Percentiles rank a stretch among this genome's conserved stretches.
Conservation (phyloP, 2,888 invertebrate species). For the Altica lythri region DNA sequence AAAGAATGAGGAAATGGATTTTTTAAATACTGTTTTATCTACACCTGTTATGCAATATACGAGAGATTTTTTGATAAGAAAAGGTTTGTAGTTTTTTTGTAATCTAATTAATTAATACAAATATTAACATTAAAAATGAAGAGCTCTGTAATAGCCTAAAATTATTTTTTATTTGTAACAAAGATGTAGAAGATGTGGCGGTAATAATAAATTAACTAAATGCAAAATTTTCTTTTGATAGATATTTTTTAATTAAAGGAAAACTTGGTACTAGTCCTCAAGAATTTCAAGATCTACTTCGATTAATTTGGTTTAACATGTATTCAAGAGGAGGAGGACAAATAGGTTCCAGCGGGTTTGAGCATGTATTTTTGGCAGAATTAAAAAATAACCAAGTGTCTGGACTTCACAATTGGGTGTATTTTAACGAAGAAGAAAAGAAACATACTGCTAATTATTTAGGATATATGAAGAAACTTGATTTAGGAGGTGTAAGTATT, state of each 20-base stretch:
- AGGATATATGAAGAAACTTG: conserved; percentile 74
- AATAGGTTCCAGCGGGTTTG: conserved; percentile 88
- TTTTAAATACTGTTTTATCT: conserved; percentile 76
- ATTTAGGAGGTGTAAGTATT: conserved; percentile 71
- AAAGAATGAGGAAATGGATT: conserved; percentile 75
- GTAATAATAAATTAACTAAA: too few species aligned
- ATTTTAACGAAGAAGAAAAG: conserved; percentile 77
- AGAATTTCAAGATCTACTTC: conserved; percentile 73
- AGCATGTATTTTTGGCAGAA: conserved; percentile 91
- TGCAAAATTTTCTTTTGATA: neutral
- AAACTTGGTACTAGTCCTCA: conserved; percentile 67
- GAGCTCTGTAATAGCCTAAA: too few species aligned
- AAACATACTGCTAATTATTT: conserved; percentile 75
- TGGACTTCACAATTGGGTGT: conserved; percentile 92
- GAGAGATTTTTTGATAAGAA: conserved; percentile 67
- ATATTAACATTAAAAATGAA: neutral
- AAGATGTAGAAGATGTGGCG: too few species aligned
- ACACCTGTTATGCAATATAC: conserved; percentile 77
- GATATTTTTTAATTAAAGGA: conserved; percentile 54
- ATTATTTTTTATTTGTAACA: too few species aligned
- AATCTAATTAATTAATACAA: neutral
- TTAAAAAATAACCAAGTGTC: conserved; percentile 76
- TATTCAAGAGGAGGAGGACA: conserved; percentile 80
- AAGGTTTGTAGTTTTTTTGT: conserved; percentile 54
- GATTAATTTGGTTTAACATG: conserved; percentile 78